Conservation (phyloP, 2,888 invertebrate genomes). For the Charanyca ferruginea region DNA sequence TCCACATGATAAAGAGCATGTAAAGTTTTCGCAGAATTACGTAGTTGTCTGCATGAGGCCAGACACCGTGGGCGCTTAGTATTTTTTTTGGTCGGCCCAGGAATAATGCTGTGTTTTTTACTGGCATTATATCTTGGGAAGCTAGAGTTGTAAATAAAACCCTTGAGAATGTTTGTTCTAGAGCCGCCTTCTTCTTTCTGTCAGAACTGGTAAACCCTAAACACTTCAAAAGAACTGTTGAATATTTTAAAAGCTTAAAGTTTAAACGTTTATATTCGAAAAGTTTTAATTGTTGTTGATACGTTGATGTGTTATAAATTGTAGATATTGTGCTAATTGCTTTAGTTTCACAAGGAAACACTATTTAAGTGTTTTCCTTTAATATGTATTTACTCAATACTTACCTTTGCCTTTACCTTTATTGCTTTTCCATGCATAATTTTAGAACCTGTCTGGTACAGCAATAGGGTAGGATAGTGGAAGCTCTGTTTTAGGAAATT, state of each 20-base stretch:
- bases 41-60: conserved; percentile 73
- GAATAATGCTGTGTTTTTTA: conserved; percentile 72
- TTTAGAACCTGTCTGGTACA: too few species aligned
- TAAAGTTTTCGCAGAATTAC: conserved; percentile 69
- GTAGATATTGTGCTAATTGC: conserved; percentile 48
- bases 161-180: not conserved
- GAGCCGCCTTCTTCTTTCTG: not conserved
- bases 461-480: too few species aligned
- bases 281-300: conserved; percentile 59
- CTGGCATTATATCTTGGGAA: conserved; percentile 61
- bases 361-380: not conserved
- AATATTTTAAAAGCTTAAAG: conserved; percentile 39
- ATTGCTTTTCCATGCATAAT: too few species aligned
- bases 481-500: too few species aligned
- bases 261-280: conserved; percentile 34
- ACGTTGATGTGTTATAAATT: conserved; percentile 59
- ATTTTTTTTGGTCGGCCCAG: conserved; percentile 74
- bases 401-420: too few species aligned
- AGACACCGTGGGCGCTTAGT: conserved; percentile 77
- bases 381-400: not conserved
- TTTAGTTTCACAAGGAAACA: conserved; percentile 28
- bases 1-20: conserved; percentile 72
- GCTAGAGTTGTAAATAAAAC: not conserved
- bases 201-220: not conserved
- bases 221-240: conserved; percentile 12